Base-by-base conservation (phyloP, 2,113 vertebrate genomes). In the Petromus typicus region DNA sequence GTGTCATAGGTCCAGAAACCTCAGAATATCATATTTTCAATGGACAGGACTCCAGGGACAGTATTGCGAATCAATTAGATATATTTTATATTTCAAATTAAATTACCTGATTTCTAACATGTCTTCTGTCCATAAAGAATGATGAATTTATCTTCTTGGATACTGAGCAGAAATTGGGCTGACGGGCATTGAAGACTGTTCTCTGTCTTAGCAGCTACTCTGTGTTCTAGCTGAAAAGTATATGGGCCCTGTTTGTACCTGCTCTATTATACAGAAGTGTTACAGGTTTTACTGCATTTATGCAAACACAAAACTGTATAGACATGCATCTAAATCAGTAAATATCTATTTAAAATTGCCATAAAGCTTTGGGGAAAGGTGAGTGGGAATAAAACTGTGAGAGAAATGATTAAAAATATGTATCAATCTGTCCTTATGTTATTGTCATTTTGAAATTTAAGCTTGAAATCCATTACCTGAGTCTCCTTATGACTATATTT, bases 71-170 rank as follows among this genome's bases (percentile, higher is more conserved):
- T 96, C 95, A 89, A 73, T 98, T 91, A 90, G 86, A 89, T 81
- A 63, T 75, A 97, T 94, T 95, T 96, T 91, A 94, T 90, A 54
- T 91, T 85, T 59, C 80, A 95, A 96, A 97, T 97, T 97, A 94
- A 95, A 25, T 97, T 93, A 91, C 64, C 76, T 75, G 91, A 89
- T 96, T 96, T 85, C 91, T 80, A 95, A 71, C 40, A 76, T 73
- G 83, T 94, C 83, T 89, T 95, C 96, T 95, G 71, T 92, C 79
- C 71, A 94, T 23, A 1, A 95, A 96, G 96, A 95, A 94, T 71
- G 75, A 93, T 75, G 48, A 54, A 95, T 90, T 96, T 86, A 67
- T 97, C 89, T 91, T 94, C 86, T 86, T 83, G 63, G 18, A 86
- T 76, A 71, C 87, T 94, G 63, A 75, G 79, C 86, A 95, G 96